These are phyloP conservation scores for Platerodrilus igneus DNA, from an alignment of 2,888 invertebrate species.

Conservation along the genomic window DNA sequence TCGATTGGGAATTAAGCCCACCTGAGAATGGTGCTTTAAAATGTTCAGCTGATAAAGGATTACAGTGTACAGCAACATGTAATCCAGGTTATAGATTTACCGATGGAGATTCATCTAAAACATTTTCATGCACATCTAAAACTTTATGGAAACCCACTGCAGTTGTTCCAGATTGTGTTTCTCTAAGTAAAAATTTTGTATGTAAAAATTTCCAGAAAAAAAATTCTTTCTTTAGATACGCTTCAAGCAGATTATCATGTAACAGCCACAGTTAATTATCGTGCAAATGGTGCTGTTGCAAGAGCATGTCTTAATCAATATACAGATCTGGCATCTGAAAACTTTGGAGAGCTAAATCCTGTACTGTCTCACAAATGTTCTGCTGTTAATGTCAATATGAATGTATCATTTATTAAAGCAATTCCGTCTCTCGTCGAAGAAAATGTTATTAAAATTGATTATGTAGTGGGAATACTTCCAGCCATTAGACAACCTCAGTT, in stretches of 20 bases:
- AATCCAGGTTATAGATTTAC: conserved; percentile 85
- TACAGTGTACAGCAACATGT: conserved; percentile 87
- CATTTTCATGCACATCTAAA: conserved; percentile 77
- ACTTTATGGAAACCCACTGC: conserved; percentile 82
- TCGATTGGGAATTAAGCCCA: conserved; percentile 88
- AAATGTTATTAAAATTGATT: conserved; percentile 86
- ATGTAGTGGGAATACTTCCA: conserved; percentile 80
- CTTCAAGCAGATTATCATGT: conserved; percentile 94
- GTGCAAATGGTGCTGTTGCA: conserved; percentile 86
- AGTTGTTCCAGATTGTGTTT: conserved; percentile 92
- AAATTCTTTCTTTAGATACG: conserved; percentile 58
- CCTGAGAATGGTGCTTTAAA: conserved; percentile 86
- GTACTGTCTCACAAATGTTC: conserved; percentile 88
- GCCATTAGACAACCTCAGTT: conserved; percentile 85
- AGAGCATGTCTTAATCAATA: conserved; percentile 80
- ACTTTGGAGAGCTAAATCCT: conserved; percentile 72
- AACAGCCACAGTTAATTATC: conserved; percentile 77
- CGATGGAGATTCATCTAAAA: conserved; percentile 83
- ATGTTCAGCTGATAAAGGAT: conserved; percentile 77
- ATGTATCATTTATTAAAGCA: conserved; percentile 83
- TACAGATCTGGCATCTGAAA: conserved; percentile 75
- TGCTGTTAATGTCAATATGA: conserved; percentile 90
- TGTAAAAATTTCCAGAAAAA: not conserved
- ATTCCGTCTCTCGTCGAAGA: conserved; percentile 76
- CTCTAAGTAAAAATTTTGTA: conserved; percentile 73